phyloP scores from a whole-genome alignment of 2,113 vertebrate genomes.

The Cyphomyrus plagiostoma region DNA sequence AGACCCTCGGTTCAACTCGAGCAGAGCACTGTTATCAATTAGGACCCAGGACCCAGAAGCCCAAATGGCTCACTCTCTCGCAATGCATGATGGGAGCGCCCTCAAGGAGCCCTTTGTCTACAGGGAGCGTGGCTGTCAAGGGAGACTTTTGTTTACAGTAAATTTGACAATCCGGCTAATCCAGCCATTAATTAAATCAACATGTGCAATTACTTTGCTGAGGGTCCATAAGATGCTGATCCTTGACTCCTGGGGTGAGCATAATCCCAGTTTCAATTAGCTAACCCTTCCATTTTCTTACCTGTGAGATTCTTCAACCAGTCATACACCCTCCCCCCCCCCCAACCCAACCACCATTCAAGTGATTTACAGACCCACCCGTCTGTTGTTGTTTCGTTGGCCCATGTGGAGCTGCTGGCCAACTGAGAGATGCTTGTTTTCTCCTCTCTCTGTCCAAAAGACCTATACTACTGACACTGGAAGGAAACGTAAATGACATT shows the following conservation, averaged over 20 bases:
- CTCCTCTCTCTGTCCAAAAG: slow-evolving; percentile 30
- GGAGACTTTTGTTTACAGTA: not conserved
- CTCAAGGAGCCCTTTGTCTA: not conserved
- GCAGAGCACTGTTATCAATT: slow-evolving; percentile 27
- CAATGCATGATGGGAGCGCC: not conserved
- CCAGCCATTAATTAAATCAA: not conserved
- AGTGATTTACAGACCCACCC: not conserved
- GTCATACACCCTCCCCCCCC: not conserved
- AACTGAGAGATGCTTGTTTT: not conserved
- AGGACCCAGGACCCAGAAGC: slow-evolving; percentile 47
- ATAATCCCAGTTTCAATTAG: not conserved
- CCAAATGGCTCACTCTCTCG: not conserved
- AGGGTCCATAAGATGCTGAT: not conserved
- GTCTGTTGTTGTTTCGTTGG: not conserved
- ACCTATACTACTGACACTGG: slow-evolving; percentile 54
- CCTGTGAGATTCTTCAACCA: not conserved
- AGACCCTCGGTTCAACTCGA: slow-evolving; percentile 19
- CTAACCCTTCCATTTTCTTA: not conserved
- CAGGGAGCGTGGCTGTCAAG: not conserved
- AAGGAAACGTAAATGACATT: slow-evolving; percentile 48
- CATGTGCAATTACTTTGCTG: not conserved
- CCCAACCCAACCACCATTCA: not conserved
- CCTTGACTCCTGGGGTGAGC: not conserved
- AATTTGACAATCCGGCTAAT: not conserved
- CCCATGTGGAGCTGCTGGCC: not conserved